These are phyloP conservation scores for Drepana falcataria DNA, from an alignment of 2,888 invertebrate species.

Conservation along the genomic window DNA sequence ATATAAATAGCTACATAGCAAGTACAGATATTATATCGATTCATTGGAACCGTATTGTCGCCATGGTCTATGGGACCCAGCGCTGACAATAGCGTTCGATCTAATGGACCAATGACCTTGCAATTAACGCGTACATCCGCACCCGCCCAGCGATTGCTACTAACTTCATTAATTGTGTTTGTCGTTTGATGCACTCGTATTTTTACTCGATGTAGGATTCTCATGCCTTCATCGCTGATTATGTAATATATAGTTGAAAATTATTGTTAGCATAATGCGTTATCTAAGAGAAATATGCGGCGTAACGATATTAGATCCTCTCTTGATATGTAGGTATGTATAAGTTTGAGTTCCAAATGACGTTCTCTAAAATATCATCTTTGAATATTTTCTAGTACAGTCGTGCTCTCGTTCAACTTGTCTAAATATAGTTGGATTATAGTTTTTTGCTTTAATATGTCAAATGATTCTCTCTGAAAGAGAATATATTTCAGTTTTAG, in stretches of 20 bases:
- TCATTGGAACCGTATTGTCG: conserved; percentile 11
- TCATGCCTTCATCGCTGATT: neutral
- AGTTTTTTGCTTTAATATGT: neutral
- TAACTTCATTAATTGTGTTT: conserved; percentile 18
- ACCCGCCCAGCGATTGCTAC: conserved; percentile 33
- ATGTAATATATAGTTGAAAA: conserved; percentile 3
- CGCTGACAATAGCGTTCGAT: conserved; percentile 39
- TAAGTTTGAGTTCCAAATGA: neutral
- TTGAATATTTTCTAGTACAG: neutral
- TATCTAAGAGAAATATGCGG: no score
- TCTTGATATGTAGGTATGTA: neutral
- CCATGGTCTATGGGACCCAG: conserved; percentile 15
- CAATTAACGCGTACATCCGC: conserved; percentile 62
- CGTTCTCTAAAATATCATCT: neutral
- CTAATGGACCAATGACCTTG: conserved; percentile 52
- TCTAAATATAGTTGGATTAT: neutral
- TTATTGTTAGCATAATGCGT: neutral
- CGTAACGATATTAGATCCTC: no score
- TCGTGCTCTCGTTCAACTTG: conserved; percentile 4
- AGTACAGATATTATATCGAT: neutral
- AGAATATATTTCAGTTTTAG: conserved; percentile 18
- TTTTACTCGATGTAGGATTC: conserved; percentile 2
- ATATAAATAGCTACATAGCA: neutral
- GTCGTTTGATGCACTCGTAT: conserved; percentile 8
- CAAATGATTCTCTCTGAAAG: conserved; percentile 5